Evolutionary conservation across 2,113 vertebrate species (phyloP).

Genomic region (Tetrax tetrax): DNA sequence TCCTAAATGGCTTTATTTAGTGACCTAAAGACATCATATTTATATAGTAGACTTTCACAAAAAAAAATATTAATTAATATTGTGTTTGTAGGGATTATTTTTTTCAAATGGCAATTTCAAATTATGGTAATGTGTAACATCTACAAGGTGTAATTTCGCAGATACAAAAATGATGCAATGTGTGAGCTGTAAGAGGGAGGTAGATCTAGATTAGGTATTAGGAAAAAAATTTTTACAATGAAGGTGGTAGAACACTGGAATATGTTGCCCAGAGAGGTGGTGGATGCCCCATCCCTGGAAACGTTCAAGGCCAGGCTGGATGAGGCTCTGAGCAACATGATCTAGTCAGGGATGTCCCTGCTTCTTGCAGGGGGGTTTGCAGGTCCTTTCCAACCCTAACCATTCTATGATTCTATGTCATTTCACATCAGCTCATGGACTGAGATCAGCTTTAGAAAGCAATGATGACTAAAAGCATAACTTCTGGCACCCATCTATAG

Average conservation of each 20-base stretch:
- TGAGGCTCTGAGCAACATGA: too few species aligned
- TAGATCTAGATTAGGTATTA: too few species aligned
- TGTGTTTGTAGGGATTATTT: neutral
- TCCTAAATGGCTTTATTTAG: neutral
- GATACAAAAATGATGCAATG: neutral
- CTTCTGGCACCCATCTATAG: conserved; percentile 1
- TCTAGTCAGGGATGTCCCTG: too few species aligned
- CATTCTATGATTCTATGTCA: neutral
- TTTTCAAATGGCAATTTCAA: neutral
- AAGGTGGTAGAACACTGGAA: too few species aligned
- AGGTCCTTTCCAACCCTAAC: too few species aligned
- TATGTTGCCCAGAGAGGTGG: too few species aligned
- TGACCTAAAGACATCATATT: neutral
- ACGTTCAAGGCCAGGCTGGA: too few species aligned
- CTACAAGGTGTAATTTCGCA: conserved; percentile 1
- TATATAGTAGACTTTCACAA: neutral
- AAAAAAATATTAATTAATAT: neutral
- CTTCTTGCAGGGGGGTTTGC: too few species aligned
- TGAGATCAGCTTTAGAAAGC: conserved; percentile 27
- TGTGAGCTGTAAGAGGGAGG: neutral
- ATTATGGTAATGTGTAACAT: neutral
- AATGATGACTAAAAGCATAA: neutral
- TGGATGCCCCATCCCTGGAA: too few species aligned
- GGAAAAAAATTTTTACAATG: too few species aligned
- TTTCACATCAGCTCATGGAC: conserved; percentile 34